These are phyloP conservation scores for Fragariocoptes setiger DNA, from an alignment of 1,140 invertebrate genomes.

Conservation along the genomic window DNA sequence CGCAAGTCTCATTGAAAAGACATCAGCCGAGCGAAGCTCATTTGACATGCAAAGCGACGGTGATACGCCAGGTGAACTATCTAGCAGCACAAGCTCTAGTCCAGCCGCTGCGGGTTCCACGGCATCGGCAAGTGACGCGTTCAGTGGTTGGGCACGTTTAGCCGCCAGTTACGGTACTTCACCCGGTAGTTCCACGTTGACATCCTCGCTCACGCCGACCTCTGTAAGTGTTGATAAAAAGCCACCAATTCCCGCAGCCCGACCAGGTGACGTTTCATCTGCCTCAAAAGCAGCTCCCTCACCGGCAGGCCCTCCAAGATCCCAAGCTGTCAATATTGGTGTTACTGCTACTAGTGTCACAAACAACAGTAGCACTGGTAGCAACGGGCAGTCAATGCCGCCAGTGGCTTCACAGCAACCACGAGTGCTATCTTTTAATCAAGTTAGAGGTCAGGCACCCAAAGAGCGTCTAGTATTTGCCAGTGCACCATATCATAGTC, in stretches of 20 bases:
- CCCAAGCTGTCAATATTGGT: background rate
- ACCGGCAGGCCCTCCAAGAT: background rate
- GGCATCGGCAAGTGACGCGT: background rate
- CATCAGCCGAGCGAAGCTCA: background rate
- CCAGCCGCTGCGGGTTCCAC: background rate
- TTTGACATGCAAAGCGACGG: too few relatives aligned
- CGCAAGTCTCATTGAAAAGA: conserved; percentile 6
- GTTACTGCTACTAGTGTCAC: too few relatives aligned
- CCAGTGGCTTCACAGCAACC: background rate
- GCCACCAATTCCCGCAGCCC: background rate
- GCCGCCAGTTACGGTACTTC: background rate
- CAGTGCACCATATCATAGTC: background rate
- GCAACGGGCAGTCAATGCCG: background rate
- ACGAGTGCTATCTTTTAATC: background rate
- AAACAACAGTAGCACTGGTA: too few relatives aligned
- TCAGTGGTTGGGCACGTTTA: too few relatives aligned
- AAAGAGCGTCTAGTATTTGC: background rate
- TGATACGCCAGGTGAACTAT: too few relatives aligned
- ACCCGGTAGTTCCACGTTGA: background rate
- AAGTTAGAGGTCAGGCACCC: background rate
- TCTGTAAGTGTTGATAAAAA: background rate
- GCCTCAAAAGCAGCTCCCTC: background rate
- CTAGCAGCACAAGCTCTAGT: too few relatives aligned
- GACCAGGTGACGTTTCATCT: background rate
- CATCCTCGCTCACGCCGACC: background rate